A percentile compares a stretch with the other conserved stretches of the same genome.
Conservation (phyloP, 2,113 vertebrate genomes). For the Setophaga kirtlandii region DNA sequence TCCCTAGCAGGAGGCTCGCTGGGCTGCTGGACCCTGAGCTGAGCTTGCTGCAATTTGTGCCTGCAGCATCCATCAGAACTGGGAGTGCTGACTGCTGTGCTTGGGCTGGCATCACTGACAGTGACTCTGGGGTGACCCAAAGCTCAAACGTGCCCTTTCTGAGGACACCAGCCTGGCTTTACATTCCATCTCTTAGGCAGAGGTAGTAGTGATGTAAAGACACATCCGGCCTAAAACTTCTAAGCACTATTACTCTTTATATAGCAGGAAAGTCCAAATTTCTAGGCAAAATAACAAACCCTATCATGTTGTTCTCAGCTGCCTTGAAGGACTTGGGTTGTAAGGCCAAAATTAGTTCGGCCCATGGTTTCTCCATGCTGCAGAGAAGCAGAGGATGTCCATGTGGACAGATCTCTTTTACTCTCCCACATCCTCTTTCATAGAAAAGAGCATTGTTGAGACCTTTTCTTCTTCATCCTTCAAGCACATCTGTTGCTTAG, state of each 20-base stretch:
- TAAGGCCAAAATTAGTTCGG: not conserved
- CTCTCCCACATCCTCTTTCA: not conserved
- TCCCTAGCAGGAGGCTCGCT: not conserved
- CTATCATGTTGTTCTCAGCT: not conserved
- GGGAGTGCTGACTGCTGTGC: not conserved
- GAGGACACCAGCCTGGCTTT: not conserved
- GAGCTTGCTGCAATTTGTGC: not conserved
- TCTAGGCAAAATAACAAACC: not conserved
- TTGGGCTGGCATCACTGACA: not conserved
- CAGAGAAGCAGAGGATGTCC: not conserved
- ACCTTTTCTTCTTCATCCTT: not conserved
- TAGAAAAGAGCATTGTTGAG: not conserved
- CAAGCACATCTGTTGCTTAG: not conserved
- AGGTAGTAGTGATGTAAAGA: not conserved
- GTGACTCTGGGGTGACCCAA: not conserved
- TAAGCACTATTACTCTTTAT: not conserved
- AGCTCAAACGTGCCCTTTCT: not conserved
- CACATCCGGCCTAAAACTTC: not conserved
- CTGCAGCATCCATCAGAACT: not conserved
- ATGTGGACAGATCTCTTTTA: not conserved
- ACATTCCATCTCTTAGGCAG: not conserved
- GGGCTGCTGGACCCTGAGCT: not conserved
- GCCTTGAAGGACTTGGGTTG: not conserved
- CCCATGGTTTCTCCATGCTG: not conserved
- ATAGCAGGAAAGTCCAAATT: not conserved